phyloP scores from a whole-genome alignment of 2,888 invertebrate genomes.

The Agrochola circellaris region DNA sequence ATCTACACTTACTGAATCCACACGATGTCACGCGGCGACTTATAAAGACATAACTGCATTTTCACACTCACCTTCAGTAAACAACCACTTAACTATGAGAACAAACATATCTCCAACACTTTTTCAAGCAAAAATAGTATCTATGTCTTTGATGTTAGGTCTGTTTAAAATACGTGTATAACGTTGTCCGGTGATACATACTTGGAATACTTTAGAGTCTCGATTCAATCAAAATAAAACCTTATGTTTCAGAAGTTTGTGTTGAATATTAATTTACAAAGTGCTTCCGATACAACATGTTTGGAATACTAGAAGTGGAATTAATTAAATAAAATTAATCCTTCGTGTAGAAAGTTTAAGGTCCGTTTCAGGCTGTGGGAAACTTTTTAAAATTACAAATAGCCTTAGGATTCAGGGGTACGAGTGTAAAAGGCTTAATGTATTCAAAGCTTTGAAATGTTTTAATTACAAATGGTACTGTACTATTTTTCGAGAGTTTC shows the following conservation, averaged over 20 bases:
- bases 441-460: conserved; percentile 67
- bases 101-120: neutral
- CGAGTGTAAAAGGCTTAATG: conserved; percentile 66
- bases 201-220: conserved; percentile 11
- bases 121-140: conserved; percentile 3
- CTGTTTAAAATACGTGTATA: neutral
- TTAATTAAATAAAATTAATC: conserved; percentile 25
- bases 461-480: conserved; percentile 69
- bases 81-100: conserved; percentile 43
- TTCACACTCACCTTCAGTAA: conserved; percentile 58
- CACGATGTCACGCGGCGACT: conserved; percentile 40
- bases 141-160: neutral
- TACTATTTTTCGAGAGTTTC: conserved; percentile 65
- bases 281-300: conserved; percentile 20
- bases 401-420: conserved; percentile 57
- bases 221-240: conserved; percentile 32
- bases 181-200: conserved; percentile 34
- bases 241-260: neutral
- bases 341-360: conserved; percentile 18
- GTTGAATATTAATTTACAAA: conserved; percentile 19
- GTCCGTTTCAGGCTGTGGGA: conserved; percentile 27
- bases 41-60: conserved; percentile 64
- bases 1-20: conserved; percentile 28
- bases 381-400: conserved; percentile 47
- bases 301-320: conserved; percentile 1